Conservation (phyloP, 1,140 invertebrate species). For the Trachelipus rathkii region DNA sequence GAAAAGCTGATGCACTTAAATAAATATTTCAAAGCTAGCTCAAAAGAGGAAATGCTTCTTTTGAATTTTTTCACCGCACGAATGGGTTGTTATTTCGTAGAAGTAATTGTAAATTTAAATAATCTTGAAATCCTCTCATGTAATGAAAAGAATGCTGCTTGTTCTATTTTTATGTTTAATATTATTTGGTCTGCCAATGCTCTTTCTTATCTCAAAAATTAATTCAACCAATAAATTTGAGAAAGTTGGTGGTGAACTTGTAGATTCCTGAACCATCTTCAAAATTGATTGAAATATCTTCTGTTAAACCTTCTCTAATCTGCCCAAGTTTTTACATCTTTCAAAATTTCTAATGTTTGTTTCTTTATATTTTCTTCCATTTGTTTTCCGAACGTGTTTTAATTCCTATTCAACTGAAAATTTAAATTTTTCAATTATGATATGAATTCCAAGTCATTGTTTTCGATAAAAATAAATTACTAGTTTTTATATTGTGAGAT, state of each 20-base stretch:
- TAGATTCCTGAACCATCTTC: too few relatives aligned
- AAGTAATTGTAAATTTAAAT: background rate
- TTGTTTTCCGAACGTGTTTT: too few relatives aligned
- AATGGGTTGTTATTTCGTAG: background rate
- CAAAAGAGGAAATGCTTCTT: background rate
- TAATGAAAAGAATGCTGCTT: background rate
- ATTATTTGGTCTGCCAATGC: background rate
- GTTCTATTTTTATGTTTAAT: background rate
- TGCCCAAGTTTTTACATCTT: too few relatives aligned
- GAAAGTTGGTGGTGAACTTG: background rate
- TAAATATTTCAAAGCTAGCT: background rate
- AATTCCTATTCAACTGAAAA: too few relatives aligned
- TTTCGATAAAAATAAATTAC: too few relatives aligned
- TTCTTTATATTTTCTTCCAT: too few relatives aligned
- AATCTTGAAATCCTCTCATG: background rate
- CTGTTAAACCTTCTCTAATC: too few relatives aligned
- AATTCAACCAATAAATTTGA: background rate
- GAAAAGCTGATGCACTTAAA: background rate
- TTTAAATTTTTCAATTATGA: too few relatives aligned
- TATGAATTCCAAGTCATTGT: too few relatives aligned
- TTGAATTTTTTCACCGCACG: background rate
- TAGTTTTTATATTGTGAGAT: too few relatives aligned
- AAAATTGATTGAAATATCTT: too few relatives aligned
- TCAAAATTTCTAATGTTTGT: too few relatives aligned
- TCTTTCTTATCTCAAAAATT: background rate